Base-by-base conservation (phyloP, 2,888 invertebrate genomes). In the Andrena hattorfiana region DNA sequence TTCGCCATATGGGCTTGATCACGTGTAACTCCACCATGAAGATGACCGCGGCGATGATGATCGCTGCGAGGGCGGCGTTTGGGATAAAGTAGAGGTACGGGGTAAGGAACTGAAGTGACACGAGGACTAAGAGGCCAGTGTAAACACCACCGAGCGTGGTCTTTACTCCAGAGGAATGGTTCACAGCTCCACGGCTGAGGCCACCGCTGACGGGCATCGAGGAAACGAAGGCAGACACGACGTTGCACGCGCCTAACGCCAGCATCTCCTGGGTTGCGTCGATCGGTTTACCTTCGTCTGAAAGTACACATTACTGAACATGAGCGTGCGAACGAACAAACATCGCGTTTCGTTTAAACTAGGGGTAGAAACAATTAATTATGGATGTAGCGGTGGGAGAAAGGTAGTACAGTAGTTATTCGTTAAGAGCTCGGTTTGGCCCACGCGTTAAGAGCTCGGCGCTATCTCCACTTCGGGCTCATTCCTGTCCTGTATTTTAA, bases 191-290 rank as follows among this genome's bases (percentile, higher is more conserved):
- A 48, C 96, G 93, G 10, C 96, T 95, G 23, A 96, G 93, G 1
- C 95, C 95, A 81, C 96, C 96, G 83, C 95, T 95, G 1, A 96
- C 95, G 0, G 97, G 96, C 95, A 97, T 97, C 1, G 96, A 96
- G 3, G 95, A 95, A 0, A 96, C 96, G 91, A 97, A 97, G 0
- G 96, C 96, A 0, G 96, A 96, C 2, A 96, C 93, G 28, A 97
- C 94, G 92, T 97, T 97, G 87, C 96, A 96, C 1, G 95, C 89
- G 0, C 96, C 96, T 64, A 97, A 93, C 0, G 97, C 96, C 73
- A 97, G 91, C 95, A 97, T 95, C 92, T 97, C 97, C 92, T 97
- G 97, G 10, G 96, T 96, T 0, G 97, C 96, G 90, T 96, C 96
- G 66, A 97, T 95, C 6, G 95, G 94, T 86, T 95, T 95, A 2